phyloP scores from a whole-genome alignment of 2,888 invertebrate species.

The Parnassius orleans region DNA sequence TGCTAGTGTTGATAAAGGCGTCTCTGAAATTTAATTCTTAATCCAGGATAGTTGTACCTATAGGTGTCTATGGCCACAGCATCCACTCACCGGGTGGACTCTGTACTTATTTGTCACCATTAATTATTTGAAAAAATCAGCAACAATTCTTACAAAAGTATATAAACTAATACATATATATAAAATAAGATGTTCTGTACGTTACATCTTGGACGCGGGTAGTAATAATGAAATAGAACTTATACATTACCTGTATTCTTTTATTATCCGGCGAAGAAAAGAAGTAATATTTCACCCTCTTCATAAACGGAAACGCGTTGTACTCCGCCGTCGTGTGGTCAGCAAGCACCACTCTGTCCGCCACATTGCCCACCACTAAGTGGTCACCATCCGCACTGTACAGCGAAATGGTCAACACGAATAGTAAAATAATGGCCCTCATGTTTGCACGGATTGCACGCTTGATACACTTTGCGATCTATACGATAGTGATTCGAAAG shows the following conservation, averaged over 20 bases:
- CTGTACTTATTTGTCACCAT: too few relatives aligned
- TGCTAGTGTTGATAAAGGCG: too few relatives aligned
- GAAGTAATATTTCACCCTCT: constrained; percentile 63
- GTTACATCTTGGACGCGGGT: too few relatives aligned
- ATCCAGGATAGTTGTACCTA: too few relatives aligned
- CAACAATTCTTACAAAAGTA: too few relatives aligned
- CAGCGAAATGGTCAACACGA: constrained; percentile 15
- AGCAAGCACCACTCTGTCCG: constrained; percentile 39
- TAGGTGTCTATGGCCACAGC: too few relatives aligned
- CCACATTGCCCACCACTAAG: constrained; percentile 46
- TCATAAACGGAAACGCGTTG: constrained; percentile 57
- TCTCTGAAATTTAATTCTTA: too few relatives aligned
- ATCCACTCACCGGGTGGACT: too few relatives aligned
- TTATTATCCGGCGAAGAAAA: constrained; percentile 37
- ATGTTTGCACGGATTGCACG: constrained; percentile 25
- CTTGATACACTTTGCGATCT: constrained; percentile 1
- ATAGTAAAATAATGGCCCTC: constrained; percentile 26
- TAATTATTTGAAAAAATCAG: too few relatives aligned
- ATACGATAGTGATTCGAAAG: constrained; percentile 12
- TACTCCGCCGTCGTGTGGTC: constrained; percentile 49
- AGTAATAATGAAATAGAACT: too few relatives aligned
- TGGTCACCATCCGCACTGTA: constrained; percentile 35
- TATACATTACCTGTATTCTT: constrained; percentile 33
- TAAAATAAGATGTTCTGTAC: too few relatives aligned
- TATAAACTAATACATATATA: too few relatives aligned